Evolutionary conservation across 2,113 vertebrate genomes (phyloP).

Genomic region (Lophotis ruficrista): DNA sequence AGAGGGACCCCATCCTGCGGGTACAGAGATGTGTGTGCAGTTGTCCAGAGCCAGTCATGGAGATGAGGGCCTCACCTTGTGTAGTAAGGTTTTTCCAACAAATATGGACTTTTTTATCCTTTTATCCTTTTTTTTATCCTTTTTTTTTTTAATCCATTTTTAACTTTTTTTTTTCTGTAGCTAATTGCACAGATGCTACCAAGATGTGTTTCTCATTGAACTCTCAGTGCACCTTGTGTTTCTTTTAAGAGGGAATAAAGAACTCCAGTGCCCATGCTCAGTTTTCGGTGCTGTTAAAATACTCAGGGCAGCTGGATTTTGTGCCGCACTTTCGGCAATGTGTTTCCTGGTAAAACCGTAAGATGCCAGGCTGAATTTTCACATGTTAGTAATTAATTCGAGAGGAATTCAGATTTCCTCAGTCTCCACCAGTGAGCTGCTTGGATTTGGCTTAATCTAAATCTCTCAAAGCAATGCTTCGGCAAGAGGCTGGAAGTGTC

Average conservation of each 20-base stretch:
- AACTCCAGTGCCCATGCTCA: neutral
- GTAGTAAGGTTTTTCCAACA: neutral
- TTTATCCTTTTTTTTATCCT: too few species aligned
- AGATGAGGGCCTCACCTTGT: neutral
- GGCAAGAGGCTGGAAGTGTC: neutral
- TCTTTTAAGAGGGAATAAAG: neutral
- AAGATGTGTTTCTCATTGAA: neutral
- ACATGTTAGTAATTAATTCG: neutral
- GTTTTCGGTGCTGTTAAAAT: neutral
- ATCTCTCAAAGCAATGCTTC: neutral
- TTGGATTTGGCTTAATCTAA: constrained; percentile 8
- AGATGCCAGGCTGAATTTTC: neutral
- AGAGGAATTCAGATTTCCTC: neutral
- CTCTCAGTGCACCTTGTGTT: neutral
- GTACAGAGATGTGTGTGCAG: fast-evolving
- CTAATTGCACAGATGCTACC: neutral
- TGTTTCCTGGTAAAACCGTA: neutral
- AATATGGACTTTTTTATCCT: neutral
- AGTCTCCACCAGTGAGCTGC: neutral
- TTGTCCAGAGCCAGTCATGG: neutral
- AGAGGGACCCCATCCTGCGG: neutral
- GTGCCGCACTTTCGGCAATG: neutral
- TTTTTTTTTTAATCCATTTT: fast-evolving
- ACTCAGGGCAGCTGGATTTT: neutral
- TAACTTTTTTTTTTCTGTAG: too few species aligned